A percentile compares a stretch with the other conserved stretches of the same genome.
These are phyloP conservation scores for Eustalomyia histrio DNA, from an alignment of 2,888 invertebrate species.

Conservation along the genomic window DNA sequence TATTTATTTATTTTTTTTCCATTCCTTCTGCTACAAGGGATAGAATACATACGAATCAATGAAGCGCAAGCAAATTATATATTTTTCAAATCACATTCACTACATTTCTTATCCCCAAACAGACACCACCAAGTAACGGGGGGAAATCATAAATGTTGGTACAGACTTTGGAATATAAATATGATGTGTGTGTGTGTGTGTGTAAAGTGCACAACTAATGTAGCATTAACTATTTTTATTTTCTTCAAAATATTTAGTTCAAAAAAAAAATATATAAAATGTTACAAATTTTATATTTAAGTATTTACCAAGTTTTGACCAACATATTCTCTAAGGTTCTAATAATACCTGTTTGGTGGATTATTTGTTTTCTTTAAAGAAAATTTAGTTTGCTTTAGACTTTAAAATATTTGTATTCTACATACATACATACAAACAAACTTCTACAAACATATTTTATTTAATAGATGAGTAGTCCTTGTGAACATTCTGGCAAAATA, in stretches of 20 bases:
- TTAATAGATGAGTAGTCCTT: slow-evolving; percentile 9
- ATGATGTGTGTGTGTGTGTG: too few species aligned
- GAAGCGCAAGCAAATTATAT: slow-evolving; percentile 71
- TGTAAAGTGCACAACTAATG: slow-evolving; percentile 45
- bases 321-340: background rate
- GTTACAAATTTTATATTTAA: too few species aligned
- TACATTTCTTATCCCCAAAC: background rate
- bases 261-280: too few species aligned
- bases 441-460: slow-evolving; percentile 18
- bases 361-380: background rate
- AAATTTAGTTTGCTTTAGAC: background rate
- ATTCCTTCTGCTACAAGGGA: slow-evolving; percentile 50
- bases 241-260: background rate
- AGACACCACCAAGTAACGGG: background rate
- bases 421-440: too few species aligned
- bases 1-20: too few species aligned
- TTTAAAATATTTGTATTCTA: background rate
- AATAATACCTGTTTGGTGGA: background rate
- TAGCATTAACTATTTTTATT: background rate
- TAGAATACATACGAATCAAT: slow-evolving; percentile 71
- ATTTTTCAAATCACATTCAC: background rate
- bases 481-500: background rate
- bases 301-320: background rate
- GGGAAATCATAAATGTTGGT: background rate
- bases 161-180: slow-evolving; percentile 1